Base-by-base conservation (phyloP, 2,113 vertebrate genomes). In the Salvelinus sp. region DNA sequence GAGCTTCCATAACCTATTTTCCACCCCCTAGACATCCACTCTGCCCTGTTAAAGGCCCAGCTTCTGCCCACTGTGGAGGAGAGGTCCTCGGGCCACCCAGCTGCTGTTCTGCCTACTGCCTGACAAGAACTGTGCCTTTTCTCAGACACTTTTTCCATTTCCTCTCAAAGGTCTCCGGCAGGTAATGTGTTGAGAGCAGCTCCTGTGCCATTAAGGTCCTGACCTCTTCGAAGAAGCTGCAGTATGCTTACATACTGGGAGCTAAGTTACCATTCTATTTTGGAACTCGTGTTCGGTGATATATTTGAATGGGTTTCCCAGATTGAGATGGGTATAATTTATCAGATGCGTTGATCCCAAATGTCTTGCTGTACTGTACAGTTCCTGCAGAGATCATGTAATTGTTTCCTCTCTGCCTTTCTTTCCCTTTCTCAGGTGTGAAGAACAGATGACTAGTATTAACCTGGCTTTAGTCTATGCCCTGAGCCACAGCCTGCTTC, bases 361-460 rank as follows among this genome's bases (percentile, higher is more conserved):
- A 6, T 7, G 38, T 38, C 38, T 38, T 38, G 7, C 6, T 38
- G 33, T 33, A 33, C 6, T 1, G 6, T 33, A 33, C 33, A 33
- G 33, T 33, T 33, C 33, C 6, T 6, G 33, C 30, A 33, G 6
- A 33, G 6, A 44, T 62, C 0, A 62, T 27, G 20, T 44, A 30
- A 22, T 18, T 6, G 25, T 22, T 38, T 50, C 47, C 38, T n/a
- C 16, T 18, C 28, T 20, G 7, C 9, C 18, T 60, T 75, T 44
- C 6, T 3, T 33, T 54, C 1, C 76, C 0, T 16, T 66, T n/a
- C 86, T 75, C 88, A 98, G 97, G 79, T 95, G 93, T 5, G 60
- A 94, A 96, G 57, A 98, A 98, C 91, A 93, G 90, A 98, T 98
- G 97, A 94, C 95, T 85, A 95, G 93, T 84, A 92, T 91, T 83